phyloP scores from a whole-genome alignment of 2,113 vertebrate genomes.

The Pelmatolapia mariae region DNA sequence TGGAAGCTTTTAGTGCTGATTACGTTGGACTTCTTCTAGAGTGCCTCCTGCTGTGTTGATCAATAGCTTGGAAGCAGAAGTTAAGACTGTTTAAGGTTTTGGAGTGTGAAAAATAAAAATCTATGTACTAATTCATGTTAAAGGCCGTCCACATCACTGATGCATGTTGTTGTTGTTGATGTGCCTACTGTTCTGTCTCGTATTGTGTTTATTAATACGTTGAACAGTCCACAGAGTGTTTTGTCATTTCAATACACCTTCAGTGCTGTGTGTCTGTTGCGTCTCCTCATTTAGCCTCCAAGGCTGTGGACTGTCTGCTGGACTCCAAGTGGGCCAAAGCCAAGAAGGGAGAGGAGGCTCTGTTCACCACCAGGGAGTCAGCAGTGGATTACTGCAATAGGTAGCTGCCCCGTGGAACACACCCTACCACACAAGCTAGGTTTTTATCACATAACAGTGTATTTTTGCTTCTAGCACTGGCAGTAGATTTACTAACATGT shows the following conservation, averaged over 20 bases:
- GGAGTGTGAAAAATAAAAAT: background rate
- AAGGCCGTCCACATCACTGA: background rate
- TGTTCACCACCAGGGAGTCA: slow-evolving; percentile 94
- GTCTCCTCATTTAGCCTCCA: slow-evolving; percentile 77
- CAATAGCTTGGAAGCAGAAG: background rate
- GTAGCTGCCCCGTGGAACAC: slow-evolving; percentile 49
- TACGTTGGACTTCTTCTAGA: background rate
- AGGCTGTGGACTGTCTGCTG: slow-evolving; percentile 95
- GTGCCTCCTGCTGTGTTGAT: background rate
- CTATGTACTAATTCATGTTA: background rate
- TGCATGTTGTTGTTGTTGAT: background rate
- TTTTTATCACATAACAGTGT: background rate
- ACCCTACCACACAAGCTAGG: background rate
- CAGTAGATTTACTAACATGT: background rate
- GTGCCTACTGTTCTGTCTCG: background rate
- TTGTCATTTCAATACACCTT: background rate
- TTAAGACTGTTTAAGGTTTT: background rate
- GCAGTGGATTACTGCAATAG: slow-evolving; percentile 97
- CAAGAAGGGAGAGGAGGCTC: slow-evolving; percentile 92
- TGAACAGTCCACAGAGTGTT: background rate
- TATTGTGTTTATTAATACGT: background rate
- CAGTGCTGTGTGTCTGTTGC: background rate
- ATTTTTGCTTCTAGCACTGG: background rate
- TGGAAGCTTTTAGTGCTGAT: background rate
- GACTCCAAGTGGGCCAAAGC: slow-evolving; percentile 98